phyloP scores from a whole-genome alignment of 2,888 invertebrate species.

The Adela reaumurella region DNA sequence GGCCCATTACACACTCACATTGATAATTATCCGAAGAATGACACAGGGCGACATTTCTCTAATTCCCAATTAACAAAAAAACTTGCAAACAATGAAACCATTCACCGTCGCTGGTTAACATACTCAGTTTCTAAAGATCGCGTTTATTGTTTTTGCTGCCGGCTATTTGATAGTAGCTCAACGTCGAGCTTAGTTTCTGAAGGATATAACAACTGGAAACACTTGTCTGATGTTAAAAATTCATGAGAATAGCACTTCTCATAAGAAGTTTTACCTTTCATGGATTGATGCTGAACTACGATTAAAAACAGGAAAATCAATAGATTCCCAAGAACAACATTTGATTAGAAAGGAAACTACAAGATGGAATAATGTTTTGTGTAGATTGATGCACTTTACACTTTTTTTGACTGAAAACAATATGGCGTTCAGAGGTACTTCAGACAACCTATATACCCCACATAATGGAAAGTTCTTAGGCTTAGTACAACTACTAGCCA shows the following conservation, averaged over 20 bases:
- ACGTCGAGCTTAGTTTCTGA: slow-evolving; percentile 12
- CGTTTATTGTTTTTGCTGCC: slow-evolving; percentile 15
- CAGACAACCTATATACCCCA: slow-evolving; percentile 14
- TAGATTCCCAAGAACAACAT: slow-evolving; percentile 12
- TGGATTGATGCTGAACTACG: slow-evolving; percentile 10
- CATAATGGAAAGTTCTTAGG: slow-evolving; percentile 18
- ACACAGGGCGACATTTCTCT: slow-evolving; percentile 11
- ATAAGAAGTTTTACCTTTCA: slow-evolving; percentile 8
- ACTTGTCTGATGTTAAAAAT: slow-evolving; percentile 11
- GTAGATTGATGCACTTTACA: no score
- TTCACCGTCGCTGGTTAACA: slow-evolving; percentile 14
- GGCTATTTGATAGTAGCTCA: slow-evolving; percentile 12
- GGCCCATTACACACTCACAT: slow-evolving; percentile 8
- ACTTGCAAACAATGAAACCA: slow-evolving; percentile 13
- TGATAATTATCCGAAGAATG: slow-evolving; percentile 10
- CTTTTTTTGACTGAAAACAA: slow-evolving; percentile 14
- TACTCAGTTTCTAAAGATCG: slow-evolving; percentile 13
- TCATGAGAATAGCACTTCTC: slow-evolving; percentile 10
- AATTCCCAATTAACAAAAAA: slow-evolving; percentile 11
- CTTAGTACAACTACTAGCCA: slow-evolving; percentile 17
- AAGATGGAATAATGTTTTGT: slow-evolving; percentile 15
- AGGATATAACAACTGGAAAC: slow-evolving; percentile 12
- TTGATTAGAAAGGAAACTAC: slow-evolving; percentile 12
- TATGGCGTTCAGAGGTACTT: slow-evolving; percentile 14
- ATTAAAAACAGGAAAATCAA: slow-evolving; percentile 12